Base-by-base conservation (phyloP, 2,888 invertebrate species). In the Sturmia bella region DNA sequence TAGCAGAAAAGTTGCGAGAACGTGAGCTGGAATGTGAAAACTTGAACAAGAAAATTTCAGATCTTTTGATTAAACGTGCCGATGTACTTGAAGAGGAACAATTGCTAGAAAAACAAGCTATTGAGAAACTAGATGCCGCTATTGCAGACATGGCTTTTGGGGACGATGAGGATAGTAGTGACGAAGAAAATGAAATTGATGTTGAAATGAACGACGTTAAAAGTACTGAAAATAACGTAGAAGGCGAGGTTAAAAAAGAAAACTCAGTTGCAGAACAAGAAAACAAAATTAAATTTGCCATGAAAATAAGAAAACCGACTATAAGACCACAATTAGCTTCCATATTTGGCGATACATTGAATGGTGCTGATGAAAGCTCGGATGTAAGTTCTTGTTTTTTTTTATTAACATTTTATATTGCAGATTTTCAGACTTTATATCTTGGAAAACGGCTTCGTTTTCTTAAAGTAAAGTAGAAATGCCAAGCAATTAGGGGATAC, bases 11-110 rank as follows among this genome's bases (percentile, higher is more conserved):
- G 74, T 72, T 90, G 11, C 79, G 85, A 13, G 83, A 86, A 50
- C 86, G 88, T 27, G 88, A 88, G 43, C 63, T 57, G 5, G 89
- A 91, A 82, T 88, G 89, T 80, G 87, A 89, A 27, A 86, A 87
- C 45, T 85, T 89, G 82, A 87, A 88, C 83, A 85, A 85, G 72
- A 88, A 90, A 74, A 86, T 90, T 21, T 84, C 85, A 19, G 87
- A 85, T 41, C 84, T 90, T 45, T 84, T 90, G 77, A 80, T 87
- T 17, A 85, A 85, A 32, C 85, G 87, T 32, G 86, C 86, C 54
- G 86, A 87, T n/a, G 79, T 86, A 41, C 76, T 87, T 54, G 86
- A 85, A 3, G 86, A 87, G 15, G 86, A 86, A 69, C 84, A 87
- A 83, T 52, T 82, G 43, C 50, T 85, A 57, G 81, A 87, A 81